Evolutionary conservation across 1,140 invertebrate genomes (phyloP), one percentile per base, ranked within the genome.

Genomic region (Arctopsyche grandis): DNA sequence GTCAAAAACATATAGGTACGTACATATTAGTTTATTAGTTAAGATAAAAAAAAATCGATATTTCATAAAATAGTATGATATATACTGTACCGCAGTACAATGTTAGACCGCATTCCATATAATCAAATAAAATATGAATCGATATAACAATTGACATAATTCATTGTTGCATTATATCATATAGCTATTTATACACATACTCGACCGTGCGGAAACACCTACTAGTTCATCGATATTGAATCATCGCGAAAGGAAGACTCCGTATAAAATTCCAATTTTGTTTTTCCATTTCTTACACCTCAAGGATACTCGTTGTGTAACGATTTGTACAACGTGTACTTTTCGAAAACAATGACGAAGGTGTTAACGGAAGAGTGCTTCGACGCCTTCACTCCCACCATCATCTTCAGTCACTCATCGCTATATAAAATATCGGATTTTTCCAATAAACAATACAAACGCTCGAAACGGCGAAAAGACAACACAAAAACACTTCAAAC

Each of bases 311-410:
- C 9, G 24, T 5, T 66, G 24, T 12, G 24, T 66, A 12, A 26
- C 21, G 22, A 5, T 52, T 3, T 66, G 24, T 66, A 12, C 26
- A n/a, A 5, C 24, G 9, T 66, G 63, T 66, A 66, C 24, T 12
- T 22, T 66, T 24, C 9, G 63, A 66, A 66, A 66, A 66, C 63
- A 66, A 66, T 66, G 63, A 66, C 63, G 63, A 29, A 66, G 63
- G 63, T 66, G 63, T 19, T 19, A 66, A 66, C 63, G 63, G 63
- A 66, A 66, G 63, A 66, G 12, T 66, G 24, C 21, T 66, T 66
- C 63, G 63, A 26, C 63, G 56, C 56, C 56, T 60, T 60, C 21
- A 1, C 16, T 21, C 63, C 63, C 22, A 66, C 63, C n/a, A 26
- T 22, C 21, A 0, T 1, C 63, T 9, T 52, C 48, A 16, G 24